Evolutionary conservation across 2,888 invertebrate genomes (phyloP).

Genomic region (Aproaerema taeniolella): DNA sequence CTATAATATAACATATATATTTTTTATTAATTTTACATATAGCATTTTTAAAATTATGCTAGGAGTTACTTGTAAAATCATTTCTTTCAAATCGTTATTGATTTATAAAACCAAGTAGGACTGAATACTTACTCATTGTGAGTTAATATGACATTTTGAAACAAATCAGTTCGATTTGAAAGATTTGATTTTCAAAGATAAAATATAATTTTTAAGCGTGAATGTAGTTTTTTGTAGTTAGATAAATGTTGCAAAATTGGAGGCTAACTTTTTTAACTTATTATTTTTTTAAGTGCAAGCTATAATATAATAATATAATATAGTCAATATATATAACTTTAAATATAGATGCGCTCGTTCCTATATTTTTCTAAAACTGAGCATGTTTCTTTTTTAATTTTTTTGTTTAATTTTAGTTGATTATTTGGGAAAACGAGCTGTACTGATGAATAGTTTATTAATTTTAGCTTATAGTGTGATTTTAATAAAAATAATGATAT

Average conservation of each 20-base stretch:
- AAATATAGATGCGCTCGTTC: conserved; percentile 42
- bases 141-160: too few relatives aligned
- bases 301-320: conserved; percentile 19
- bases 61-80: too few relatives aligned
- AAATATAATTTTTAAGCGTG: conserved; percentile 22
- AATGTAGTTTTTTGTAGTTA: conserved; percentile 24
- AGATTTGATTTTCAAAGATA: too few relatives aligned
- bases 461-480: conserved; percentile 35
- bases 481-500: conserved; percentile 20
- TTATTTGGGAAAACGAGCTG: conserved; percentile 38
- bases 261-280: conserved; percentile 35
- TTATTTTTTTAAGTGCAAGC: conserved; percentile 34
- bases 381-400: conserved; percentile 9
- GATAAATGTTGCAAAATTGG: conserved; percentile 21
- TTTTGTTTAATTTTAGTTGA: conserved; percentile 14
- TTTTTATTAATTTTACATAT: conserved; percentile 30
- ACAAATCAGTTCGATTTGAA: too few relatives aligned
- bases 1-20: conserved; percentile 19
- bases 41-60: conserved; percentile 30
- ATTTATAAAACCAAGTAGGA: too few relatives aligned
- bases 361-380: conserved; percentile 25
- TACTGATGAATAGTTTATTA: conserved; percentile 37
- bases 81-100: too few relatives aligned
- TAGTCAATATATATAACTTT: conserved; percentile 20
- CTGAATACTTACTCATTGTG: too few relatives aligned